Base-by-base conservation (phyloP, 2,888 invertebrate genomes). In the Amphipoea lucens region DNA sequence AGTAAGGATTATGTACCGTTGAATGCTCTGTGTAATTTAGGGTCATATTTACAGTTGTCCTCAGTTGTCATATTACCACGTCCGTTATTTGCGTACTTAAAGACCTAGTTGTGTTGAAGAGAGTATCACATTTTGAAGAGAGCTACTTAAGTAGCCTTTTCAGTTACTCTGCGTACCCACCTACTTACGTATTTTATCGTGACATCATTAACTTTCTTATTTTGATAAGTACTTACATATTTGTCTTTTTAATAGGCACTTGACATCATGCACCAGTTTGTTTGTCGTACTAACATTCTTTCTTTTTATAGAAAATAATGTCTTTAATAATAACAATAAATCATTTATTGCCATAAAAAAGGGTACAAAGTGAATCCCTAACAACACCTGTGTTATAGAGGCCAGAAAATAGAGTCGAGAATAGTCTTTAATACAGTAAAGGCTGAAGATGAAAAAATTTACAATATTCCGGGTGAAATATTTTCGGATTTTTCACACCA, bases 91-190 rank as follows among this genome's bases (percentile, higher is more conserved):
- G 17, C 45, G 45, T 40, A 40, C 14, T 48, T 60, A 77, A 76
- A 67, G 45, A 60, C 12, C 40, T 45, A 42, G 6, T 51, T 76
- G 12, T 70, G 17, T 79, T 71, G 11, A 80, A 81, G 76, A 81
- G 85, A 84, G 85, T 81, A 81, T 70, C 69, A 74, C 48, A 74
- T 76, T 74, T 66, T 45, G 17, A 68, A 63, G 69, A 83, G 63
- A 54, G 36, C 12, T 11, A 85, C 82, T 76, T 75, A 72, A 65
- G 74, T 82, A 40, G 74, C 17, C 51, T 40, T 51, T 66, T 69
- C 74, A 75, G 68, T 85, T 75, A 73, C 23, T 48, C 11, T 20
- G 9, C 48, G 23, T 36, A 63, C 29, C 29, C 62, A 60, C 60
- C 51, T n/a, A 68, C 42, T 51, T 77, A 45, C 12, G 7, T 5